These are phyloP conservation scores for Agriopis aurantiaria DNA, from an alignment of 2,888 invertebrate species.

Conservation along the genomic window DNA sequence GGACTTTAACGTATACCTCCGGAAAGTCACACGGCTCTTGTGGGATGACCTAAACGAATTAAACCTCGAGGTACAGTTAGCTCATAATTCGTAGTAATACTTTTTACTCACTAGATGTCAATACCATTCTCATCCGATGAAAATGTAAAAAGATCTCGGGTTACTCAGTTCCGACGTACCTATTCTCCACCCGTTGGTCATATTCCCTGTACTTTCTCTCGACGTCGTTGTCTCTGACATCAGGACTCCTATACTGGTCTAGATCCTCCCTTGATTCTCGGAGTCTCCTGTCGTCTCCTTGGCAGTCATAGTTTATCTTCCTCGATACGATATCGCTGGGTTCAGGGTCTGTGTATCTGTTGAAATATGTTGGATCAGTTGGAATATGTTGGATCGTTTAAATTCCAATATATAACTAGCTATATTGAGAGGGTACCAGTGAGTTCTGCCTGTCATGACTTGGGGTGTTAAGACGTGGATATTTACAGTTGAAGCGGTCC, in stretches of 20 bases:
- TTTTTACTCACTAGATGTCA: no score
- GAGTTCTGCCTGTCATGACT: no score
- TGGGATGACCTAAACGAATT: no score
- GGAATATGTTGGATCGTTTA: neutral
- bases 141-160: no score
- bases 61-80: no score
- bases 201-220: conserved; percentile 67
- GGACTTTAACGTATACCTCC: no score
- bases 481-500: no score
- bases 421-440: no score
- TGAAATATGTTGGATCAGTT: neutral
- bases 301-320: conserved; percentile 70
- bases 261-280: conserved; percentile 66
- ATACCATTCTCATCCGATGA: no score
- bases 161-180: neutral
- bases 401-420: neutral
- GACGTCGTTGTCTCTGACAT: conserved; percentile 24
- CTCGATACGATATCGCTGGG: conserved; percentile 76
- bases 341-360: conserved; percentile 80
- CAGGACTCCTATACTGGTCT: conserved; percentile 55
- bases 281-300: conserved; percentile 65
- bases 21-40: no score
- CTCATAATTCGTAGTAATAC: no score
- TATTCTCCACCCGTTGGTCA: conserved; percentile 60
- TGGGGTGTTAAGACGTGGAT: no score